Evolutionary conservation across 2,113 vertebrate genomes (phyloP).

Genomic region (Brachyhypopomus gauderio): DNA sequence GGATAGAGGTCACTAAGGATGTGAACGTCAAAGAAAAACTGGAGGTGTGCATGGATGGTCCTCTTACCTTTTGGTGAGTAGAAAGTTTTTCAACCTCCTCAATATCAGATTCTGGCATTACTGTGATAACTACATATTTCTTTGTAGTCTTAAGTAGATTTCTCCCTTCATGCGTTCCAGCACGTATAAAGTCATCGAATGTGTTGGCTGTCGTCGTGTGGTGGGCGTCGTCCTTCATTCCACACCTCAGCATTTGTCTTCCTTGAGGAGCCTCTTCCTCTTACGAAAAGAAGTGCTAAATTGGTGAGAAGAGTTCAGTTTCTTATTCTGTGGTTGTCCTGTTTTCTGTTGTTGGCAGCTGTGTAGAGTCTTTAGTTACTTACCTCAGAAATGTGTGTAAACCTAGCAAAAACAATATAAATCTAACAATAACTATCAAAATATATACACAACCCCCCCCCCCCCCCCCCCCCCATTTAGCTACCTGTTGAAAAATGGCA

Average conservation of each 20-base stretch:
- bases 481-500: constrained; percentile 78
- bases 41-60: constrained; percentile 70
- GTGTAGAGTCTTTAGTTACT: too few species aligned
- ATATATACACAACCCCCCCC: too few species aligned
- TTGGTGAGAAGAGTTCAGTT: constrained; percentile 75
- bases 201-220: constrained; percentile 68
- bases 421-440: too few species aligned
- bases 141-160: not conserved
- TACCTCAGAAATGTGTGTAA: too few species aligned
- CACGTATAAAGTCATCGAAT: constrained; percentile 77
- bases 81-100: not conserved
- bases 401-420: too few species aligned
- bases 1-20: constrained; percentile 77
- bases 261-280: constrained; percentile 81
- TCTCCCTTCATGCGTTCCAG: constrained; percentile 65
- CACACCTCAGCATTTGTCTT: constrained; percentile 65
- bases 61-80: constrained; percentile 79
- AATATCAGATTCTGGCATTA: not conserved
- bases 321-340: not conserved
- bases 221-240: constrained; percentile 80
- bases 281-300: constrained; percentile 79
- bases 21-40: constrained; percentile 69
- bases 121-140: not conserved
- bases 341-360: too few species aligned
- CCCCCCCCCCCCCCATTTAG: too few species aligned